phyloP scores from a whole-genome alignment of 2,113 vertebrate genomes.

The Stomatorhinus ivindoensis region DNA sequence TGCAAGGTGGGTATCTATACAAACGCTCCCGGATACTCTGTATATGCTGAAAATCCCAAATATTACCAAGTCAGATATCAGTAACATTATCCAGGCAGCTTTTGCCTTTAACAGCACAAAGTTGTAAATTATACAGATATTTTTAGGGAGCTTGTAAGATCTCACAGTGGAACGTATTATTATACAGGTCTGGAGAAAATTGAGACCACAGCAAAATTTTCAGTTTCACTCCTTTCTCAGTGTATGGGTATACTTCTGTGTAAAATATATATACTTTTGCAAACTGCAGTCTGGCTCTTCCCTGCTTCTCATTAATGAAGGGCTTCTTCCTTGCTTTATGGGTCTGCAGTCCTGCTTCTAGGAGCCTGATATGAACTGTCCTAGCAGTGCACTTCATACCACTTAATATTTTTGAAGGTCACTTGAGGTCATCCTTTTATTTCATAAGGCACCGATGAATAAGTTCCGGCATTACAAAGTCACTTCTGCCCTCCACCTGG shows the following conservation, averaged over 20 bases:
- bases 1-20: constrained; percentile 65
- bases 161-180: not conserved
- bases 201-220: too few species aligned
- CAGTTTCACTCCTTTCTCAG: too few species aligned
- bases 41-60: not conserved
- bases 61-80: not conserved
- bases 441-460: not conserved
- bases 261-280: too few species aligned
- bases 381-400: not conserved
- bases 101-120: not conserved
- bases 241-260: too few species aligned
- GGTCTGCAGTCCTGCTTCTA: not conserved
- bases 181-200: not conserved
- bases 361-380: not conserved
- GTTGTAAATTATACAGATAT: not conserved
- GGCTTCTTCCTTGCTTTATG: not conserved
- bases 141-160: not conserved
- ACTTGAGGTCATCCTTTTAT: not conserved
- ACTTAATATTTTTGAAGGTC: not conserved
- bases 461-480: not conserved
- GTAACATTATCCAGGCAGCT: not conserved
- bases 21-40: not conserved
- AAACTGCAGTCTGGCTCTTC: not conserved
- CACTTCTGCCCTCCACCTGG: not conserved
- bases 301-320: not conserved